Evolutionary conservation across 2,888 invertebrate genomes (phyloP).

Genomic region (Melanostoma scalare): DNA sequence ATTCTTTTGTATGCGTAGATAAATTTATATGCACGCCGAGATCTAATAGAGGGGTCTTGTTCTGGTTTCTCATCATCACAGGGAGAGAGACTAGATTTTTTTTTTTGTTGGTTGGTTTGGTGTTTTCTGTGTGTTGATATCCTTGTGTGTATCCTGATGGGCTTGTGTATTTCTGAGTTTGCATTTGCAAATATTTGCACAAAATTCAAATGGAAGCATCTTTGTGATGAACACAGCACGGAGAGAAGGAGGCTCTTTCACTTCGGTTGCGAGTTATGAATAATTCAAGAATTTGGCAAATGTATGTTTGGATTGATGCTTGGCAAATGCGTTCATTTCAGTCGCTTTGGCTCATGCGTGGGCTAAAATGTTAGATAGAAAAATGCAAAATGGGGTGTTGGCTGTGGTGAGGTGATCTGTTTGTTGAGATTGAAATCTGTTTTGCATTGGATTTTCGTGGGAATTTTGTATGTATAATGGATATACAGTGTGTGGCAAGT

Average conservation of each 20-base stretch:
- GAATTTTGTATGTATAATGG: conserved; percentile 6
- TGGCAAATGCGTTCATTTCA: conserved; percentile 20
- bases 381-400: no score
- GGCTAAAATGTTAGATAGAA: neutral
- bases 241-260: conserved; percentile 29
- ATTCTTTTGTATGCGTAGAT: conserved; percentile 15
- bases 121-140: conserved; percentile 15
- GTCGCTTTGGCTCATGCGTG: conserved; percentile 8
- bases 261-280: conserved; percentile 43
- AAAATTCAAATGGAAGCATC: conserved; percentile 46
- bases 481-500: neutral
- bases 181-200: conserved; percentile 63
- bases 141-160: conserved; percentile 17
- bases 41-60: conserved; percentile 34
- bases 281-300: conserved; percentile 34
- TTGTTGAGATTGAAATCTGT: conserved; percentile 22
- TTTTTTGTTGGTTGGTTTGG: neutral
- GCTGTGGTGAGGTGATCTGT: conserved; percentile 25
- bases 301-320: neutral
- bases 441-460: conserved; percentile 29
- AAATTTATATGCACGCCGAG: conserved; percentile 37
- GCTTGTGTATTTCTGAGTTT: conserved; percentile 16
- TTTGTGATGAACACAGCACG: conserved; percentile 24
- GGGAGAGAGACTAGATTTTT: neutral
- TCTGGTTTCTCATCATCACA: neutral